Evolutionary conservation across 2,888 invertebrate genomes (phyloP), one percentile per base, ranked within the genome.

Genomic region (Pemphredon lugubris): DNA sequence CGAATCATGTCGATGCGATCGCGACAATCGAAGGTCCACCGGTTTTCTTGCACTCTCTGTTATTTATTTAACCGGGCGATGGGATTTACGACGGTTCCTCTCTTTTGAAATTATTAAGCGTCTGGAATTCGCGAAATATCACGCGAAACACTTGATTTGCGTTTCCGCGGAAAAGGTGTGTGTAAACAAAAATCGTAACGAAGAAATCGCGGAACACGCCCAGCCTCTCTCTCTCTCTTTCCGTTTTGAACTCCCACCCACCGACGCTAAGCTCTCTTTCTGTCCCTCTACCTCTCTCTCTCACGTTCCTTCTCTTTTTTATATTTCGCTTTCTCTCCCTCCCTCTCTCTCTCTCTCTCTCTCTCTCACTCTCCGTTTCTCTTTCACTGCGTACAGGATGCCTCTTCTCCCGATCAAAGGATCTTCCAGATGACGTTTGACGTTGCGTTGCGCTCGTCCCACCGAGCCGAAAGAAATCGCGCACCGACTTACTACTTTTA

Each of bases 341-440:
- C 21, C 53, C 30, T 54, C 34, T 39, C 32, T 48, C 53, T 44
- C 34, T 42, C 34, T 47, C 32, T 44, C 53, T 48, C 13, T 30
- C 26, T 55, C 34, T 9, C 42, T 16, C 34, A 50, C 53, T 44
- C 45, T 30, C n/a, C 11, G 42, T 23, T 44, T 21, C 5, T 30
- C 45, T 44, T 34, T 58, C 45, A 42, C 26, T 13, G 48, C 30
- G 58, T 54, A 14, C 40, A 32, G 16, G 37, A 48, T 39, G 42
- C 23, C 39, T 26, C 40, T 14, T 30, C 45, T 44, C 57, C 21
- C 47, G 40, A 54, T 44, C 18, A 73, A 65, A 74, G 14, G 34
- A 79, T 79, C 79, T 79, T 79, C 79, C 79, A 65, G 69, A 47
- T 76, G 79, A 69, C 51, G 74, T 66, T 13, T 18, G 26, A 32